Evolutionary conservation across 2,797 vertebrate genomes (phyloP).

Genomic region (Limosa lapponica): DNA sequence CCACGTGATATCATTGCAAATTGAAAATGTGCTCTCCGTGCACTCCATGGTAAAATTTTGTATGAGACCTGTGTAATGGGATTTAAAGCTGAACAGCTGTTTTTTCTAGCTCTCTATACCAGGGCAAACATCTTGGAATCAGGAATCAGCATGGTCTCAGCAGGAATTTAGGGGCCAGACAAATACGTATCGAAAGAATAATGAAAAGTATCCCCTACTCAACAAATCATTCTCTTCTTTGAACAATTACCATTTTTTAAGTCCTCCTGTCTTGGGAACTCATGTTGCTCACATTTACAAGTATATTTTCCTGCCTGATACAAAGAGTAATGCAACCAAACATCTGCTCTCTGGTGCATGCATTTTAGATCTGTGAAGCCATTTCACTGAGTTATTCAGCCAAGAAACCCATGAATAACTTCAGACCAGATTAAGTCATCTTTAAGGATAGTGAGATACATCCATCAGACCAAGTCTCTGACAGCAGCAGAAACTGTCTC

Average conservation of each 20-base stretch:
- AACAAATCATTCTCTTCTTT: not conserved
- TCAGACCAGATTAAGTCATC: not conserved
- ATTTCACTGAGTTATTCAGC: not conserved
- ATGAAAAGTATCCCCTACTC: not conserved
- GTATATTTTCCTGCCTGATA: not conserved
- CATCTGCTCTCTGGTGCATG: not conserved
- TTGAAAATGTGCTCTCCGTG: not conserved
- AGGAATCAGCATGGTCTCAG: not conserved
- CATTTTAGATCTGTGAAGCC: not conserved
- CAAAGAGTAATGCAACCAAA: not conserved
- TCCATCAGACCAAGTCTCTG: not conserved
- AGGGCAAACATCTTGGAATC: not conserved
- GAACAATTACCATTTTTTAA: not conserved
- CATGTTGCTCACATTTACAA: not conserved
- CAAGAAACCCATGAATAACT: not conserved
- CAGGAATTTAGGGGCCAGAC: not conserved
- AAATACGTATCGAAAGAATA: not conserved
- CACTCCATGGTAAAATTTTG: not conserved
- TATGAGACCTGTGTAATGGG: not conserved
- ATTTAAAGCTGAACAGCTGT: not conserved
- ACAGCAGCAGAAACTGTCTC: slow-evolving; percentile 13
- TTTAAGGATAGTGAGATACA: not conserved
- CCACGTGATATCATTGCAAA: not conserved
- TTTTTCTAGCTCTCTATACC: not conserved
- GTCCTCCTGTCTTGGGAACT: not conserved